Conservation (phyloP, 1,140 invertebrate genomes). For the Ditylenchus dipsaci region DNA sequence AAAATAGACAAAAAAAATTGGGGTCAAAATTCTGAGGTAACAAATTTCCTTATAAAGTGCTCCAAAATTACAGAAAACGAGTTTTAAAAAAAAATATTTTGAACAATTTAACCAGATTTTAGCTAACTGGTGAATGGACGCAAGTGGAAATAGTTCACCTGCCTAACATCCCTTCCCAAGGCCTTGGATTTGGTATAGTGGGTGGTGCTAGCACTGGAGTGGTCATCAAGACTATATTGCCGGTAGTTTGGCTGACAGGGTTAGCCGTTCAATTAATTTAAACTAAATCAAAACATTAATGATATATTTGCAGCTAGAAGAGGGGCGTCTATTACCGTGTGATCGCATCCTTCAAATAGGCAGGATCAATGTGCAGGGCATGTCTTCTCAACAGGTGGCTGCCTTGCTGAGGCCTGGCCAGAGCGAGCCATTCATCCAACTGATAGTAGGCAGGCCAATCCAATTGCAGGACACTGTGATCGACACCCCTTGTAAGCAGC, state of each 20-base stretch:
- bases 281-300: neutral
- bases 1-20: no score
- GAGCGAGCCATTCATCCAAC: constrained; percentile 58
- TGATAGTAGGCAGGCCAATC: constrained; percentile 74
- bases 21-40: no score
- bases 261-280: constrained; percentile 60
- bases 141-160: constrained; percentile 55
- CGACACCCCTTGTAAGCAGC: constrained; percentile 44
- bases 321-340: constrained; percentile 78
- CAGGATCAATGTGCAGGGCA: constrained; percentile 81
- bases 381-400: constrained; percentile 84
- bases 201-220: constrained; percentile 90
- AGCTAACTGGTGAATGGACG: constrained; percentile 56
- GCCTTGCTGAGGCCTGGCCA: constrained; percentile 70
- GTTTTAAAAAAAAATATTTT: no score
- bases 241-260: constrained; percentile 85
- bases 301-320: constrained; percentile 63
- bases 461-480: constrained; percentile 25
- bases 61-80: no score
- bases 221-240: constrained; percentile 87
- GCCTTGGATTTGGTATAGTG: constrained; percentile 82
- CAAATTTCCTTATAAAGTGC: no score
- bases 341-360: constrained; percentile 91
- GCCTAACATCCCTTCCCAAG: constrained; percentile 41
- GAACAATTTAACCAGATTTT: constrained; percentile 12